Evolutionary conservation across 2,888 invertebrate genomes (phyloP), one percentile per base, ranked within the genome.

Genomic region (Trachelus stipa): DNA sequence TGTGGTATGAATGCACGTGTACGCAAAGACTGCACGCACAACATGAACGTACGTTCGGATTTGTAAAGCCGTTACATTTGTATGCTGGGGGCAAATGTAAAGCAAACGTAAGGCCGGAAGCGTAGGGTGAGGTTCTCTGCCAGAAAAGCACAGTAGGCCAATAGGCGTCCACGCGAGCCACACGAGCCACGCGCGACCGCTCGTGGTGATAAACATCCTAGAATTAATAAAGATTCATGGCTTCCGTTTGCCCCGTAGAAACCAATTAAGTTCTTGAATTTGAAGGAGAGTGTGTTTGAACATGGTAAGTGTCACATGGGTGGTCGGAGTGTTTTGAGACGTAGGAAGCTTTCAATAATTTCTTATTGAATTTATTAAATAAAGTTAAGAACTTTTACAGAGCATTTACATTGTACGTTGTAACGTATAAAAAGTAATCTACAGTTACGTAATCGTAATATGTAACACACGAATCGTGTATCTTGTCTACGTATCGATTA

Each of bases 191-290:
- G 85, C 83, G 87, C 83, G 87, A 87, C 85, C 81, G 81, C 4
- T 79, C 80, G 40, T 79, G 80, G 78, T 81, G 81, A 85, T 85
- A 84, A 86, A 85, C 86, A 87, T 85, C 79, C 80, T 82, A 82
- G 84, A 88, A 86, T 87, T 87, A 87, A 88, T 86, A 87, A 84
- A 86, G 88, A 88, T 87, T 83, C 84, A 87, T 85, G 84, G 84
- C 84, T 86, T 86, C 87, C 85, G 87, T 81, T 82, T 74, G 76
- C 73, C 37, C 68, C 56, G 56, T 69, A 40, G 15, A 40, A 34
- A 34, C 73, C 34, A 68, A 73, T 40, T 56, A 69, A 71, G 23
- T 73, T 76, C 33, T 1, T 69, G 69, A 33, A 33, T 33, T 30
- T 30, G 69, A 69, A 69, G 33, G 69, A 33, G 69, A 23, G 12